Conservation (phyloP, 2,888 invertebrate genomes). For the Parelbella ahira region DNA sequence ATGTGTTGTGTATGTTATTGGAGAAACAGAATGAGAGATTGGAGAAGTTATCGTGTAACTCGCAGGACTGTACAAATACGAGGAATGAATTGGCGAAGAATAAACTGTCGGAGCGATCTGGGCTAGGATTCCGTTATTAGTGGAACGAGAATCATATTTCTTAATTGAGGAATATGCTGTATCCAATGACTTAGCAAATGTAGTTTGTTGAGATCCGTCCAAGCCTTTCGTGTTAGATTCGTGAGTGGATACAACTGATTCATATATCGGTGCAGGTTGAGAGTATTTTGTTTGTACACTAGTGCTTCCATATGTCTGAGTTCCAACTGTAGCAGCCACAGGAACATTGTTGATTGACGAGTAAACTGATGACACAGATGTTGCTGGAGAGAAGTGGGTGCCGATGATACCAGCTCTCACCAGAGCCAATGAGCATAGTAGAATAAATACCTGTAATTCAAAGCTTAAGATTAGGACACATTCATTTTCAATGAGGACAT, state of each 20-base stretch:
- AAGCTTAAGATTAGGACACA: too few species aligned
- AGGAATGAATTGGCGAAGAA: constrained; percentile 31
- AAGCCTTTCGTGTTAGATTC: constrained; percentile 33
- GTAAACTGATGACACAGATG: constrained; percentile 33
- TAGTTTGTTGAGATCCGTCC: constrained; percentile 33
- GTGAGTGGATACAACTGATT: constrained; percentile 34
- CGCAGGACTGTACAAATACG: constrained; percentile 20
- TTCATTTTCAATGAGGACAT: too few species aligned
- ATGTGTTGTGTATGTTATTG: constrained; percentile 31
- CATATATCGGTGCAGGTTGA: constrained; percentile 36
- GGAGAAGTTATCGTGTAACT: constrained; percentile 32
- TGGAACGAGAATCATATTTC: constrained; percentile 32
- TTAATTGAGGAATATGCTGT: constrained; percentile 33
- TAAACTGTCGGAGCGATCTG: constrained; percentile 33
- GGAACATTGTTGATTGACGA: constrained; percentile 30
- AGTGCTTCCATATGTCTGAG: constrained; percentile 26
- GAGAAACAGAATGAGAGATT: constrained; percentile 28
- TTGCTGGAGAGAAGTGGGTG: constrained; percentile 34
- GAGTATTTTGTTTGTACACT: neutral
- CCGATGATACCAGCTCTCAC: constrained; percentile 36
- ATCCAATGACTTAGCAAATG: constrained; percentile 33
- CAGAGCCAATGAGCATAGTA: constrained; percentile 36
- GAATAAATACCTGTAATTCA: constrained; percentile 40
- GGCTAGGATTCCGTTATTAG: constrained; percentile 26
- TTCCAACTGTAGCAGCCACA: constrained; percentile 20